phyloP scores from a whole-genome alignment of 1,140 invertebrate species.

The Solen grandis region DNA sequence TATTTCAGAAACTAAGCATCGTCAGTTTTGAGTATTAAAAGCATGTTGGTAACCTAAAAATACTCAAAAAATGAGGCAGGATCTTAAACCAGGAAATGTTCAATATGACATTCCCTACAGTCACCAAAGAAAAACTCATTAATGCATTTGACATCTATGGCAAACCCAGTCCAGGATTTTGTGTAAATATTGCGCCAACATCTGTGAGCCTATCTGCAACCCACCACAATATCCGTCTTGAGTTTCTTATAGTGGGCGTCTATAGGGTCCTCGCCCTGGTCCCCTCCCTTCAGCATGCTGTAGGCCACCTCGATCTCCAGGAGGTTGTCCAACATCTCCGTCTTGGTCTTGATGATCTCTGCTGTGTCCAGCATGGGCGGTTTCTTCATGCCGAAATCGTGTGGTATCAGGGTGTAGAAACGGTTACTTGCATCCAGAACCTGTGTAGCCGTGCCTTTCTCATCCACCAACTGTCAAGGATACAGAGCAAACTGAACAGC shows the following conservation, averaged over 20 bases:
- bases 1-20: no score
- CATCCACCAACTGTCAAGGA: constrained; percentile 75
- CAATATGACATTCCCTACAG: constrained; percentile 1
- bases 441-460: constrained; percentile 81
- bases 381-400: constrained; percentile 93
- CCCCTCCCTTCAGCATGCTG: constrained; percentile 87
- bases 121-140: not conserved
- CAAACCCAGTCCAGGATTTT: no score
- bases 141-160: no score
- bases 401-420: constrained; percentile 97
- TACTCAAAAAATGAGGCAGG: no score
- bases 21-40: no score
- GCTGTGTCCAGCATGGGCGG: constrained; percentile 90
- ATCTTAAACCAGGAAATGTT: no score
- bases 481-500: no score
- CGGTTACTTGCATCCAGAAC: constrained; percentile 93
- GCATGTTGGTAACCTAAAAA: no score
- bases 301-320: constrained; percentile 98
- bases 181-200: no score
- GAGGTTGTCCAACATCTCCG: constrained; percentile 95
- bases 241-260: constrained; percentile 95
- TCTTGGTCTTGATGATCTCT: constrained; percentile 91
- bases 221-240: constrained; percentile 88
- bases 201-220: no score
- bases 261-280: constrained; percentile 85